These are phyloP conservation scores for Mus spretus DNA, from an alignment of 2,797 vertebrate genomes.

Conservation along the genomic window DNA sequence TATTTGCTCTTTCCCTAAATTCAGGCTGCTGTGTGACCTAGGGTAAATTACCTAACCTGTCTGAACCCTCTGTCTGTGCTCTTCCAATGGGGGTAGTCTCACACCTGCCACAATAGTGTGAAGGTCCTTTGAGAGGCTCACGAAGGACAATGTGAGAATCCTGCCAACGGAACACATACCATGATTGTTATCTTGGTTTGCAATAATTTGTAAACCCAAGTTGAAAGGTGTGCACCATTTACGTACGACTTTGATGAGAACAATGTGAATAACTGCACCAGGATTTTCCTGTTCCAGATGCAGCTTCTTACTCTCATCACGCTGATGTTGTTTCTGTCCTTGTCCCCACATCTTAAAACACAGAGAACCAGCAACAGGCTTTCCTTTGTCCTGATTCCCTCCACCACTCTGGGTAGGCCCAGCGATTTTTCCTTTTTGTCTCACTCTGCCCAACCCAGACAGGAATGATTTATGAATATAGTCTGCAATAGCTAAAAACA, in stretches of 20 bases:
- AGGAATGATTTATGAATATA: conserved; percentile 39
- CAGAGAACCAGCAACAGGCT: conserved; percentile 57
- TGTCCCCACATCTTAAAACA: conserved; percentile 43
- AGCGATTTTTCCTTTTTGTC: background rate
- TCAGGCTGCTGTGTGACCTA: background rate
- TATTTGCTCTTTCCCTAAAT: background rate
- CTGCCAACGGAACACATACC: background rate
- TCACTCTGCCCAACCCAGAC: background rate
- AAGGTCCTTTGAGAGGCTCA: background rate
- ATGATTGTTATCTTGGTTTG: background rate
- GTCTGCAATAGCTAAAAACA: conserved; percentile 33
- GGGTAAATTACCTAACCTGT: background rate
- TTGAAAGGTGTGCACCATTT: conserved; percentile 15
- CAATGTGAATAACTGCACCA: background rate
- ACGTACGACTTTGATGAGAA: background rate
- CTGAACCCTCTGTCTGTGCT: background rate
- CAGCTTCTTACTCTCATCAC: background rate
- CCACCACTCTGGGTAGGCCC: background rate
- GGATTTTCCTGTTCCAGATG: conserved; percentile 38
- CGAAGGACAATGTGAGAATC: background rate
- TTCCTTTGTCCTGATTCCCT: conserved; percentile 45
- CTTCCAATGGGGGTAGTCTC: background rate
- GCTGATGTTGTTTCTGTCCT: conserved; percentile 50
- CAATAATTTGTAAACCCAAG: conserved; percentile 7
- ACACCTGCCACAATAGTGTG: background rate